A percentile compares a stretch with the other conserved stretches of the same genome.
Conservation (phyloP, 2,113 vertebrate species). For the Tetraodon nigroviridis region DNA sequence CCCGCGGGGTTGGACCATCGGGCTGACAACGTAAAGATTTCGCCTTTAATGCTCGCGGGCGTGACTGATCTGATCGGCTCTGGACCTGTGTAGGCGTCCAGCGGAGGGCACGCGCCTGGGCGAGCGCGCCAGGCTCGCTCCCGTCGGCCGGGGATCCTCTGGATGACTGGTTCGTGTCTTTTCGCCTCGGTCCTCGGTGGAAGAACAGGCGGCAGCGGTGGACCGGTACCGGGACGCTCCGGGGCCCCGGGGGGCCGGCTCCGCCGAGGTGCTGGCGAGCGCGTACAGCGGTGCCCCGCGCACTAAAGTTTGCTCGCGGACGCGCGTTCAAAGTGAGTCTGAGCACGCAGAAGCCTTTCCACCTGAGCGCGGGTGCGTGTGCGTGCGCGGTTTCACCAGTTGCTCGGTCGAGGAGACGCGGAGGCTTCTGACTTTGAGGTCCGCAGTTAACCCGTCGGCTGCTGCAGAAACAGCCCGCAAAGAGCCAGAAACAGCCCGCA, state of each 20-base stretch:
- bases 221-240: constrained; percentile 83
- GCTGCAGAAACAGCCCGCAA: constrained; percentile 78
- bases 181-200: constrained; percentile 68
- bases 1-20: too few relatives aligned
- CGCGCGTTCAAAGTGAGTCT: too few relatives aligned
- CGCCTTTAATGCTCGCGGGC: constrained; percentile 15
- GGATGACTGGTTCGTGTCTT: constrained; percentile 42
- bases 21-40: constrained; percentile 25
- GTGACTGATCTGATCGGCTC: too few relatives aligned
- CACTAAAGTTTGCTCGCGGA: constrained; percentile 19
- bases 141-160: constrained; percentile 27
- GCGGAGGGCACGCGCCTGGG: background rate
- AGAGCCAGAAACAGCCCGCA: too few relatives aligned
- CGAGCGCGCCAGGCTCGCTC: background rate
- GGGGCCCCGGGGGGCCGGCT: constrained; percentile 83
- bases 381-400: constrained; percentile 4
- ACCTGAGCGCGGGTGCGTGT: background rate
- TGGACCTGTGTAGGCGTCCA: too few relatives aligned
- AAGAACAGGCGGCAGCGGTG: constrained; percentile 77
- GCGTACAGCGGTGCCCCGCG: constrained; percentile 59
- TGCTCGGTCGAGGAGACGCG: constrained; percentile 19
- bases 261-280: constrained; percentile 95
- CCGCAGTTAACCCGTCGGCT: constrained; percentile 82
- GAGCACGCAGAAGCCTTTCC: too few relatives aligned
- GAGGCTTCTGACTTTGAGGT: constrained; percentile 83